Conservation (phyloP, 1,140 invertebrate genomes). For the Holotrichia oblita region DNA sequence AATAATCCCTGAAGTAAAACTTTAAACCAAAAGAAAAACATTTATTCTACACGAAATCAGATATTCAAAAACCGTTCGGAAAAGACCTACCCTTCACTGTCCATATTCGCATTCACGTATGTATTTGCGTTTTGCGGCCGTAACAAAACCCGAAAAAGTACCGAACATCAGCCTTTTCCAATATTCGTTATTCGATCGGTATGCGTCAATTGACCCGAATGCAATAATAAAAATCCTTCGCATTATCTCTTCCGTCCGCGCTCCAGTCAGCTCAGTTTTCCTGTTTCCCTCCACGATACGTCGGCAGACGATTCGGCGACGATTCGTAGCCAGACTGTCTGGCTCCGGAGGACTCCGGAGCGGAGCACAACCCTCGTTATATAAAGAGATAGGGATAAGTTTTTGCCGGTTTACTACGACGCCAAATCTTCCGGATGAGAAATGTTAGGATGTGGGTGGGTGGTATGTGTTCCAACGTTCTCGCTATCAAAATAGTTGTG, state of each 20-base stretch:
- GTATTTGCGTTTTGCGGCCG: slow-evolving; percentile 13
- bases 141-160: neutral
- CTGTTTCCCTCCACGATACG: neutral
- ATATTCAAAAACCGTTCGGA: slow-evolving; percentile 7
- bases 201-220: slow-evolving; percentile 16
- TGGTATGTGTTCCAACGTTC: neutral
- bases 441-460: neutral
- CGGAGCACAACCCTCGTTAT: neutral
- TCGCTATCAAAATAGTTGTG: slow-evolving; percentile 10
- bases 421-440: slow-evolving; percentile 19
- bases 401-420: neutral
- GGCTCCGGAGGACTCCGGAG: neutral
- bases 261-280: neutral
- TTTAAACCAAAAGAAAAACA: neutral
- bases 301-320: slow-evolving; percentile 7
- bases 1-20: too few relatives aligned
- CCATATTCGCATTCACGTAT: neutral
- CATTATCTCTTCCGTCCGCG: neutral
- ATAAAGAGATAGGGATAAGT: neutral
- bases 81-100: neutral
- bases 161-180: neutral
- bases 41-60: neutral
- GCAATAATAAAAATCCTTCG: slow-evolving; percentile 13
- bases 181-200: neutral
- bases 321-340: slow-evolving; percentile 4